Evolutionary conservation across 2,797 vertebrate genomes (phyloP).

Genomic region (Odontamblyopus lacepedii): DNA sequence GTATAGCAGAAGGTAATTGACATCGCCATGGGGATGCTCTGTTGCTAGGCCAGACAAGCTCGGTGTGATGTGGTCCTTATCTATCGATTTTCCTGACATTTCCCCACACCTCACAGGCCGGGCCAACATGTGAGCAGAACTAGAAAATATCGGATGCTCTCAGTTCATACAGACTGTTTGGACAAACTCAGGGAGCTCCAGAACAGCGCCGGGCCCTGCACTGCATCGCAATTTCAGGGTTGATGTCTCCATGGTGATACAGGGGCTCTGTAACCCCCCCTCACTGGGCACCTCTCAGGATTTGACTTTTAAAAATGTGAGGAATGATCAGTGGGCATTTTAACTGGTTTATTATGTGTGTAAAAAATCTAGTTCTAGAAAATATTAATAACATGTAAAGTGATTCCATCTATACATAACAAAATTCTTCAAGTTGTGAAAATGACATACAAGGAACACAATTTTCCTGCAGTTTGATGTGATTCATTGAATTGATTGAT

Average conservation of each 20-base stretch:
- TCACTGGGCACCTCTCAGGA: not conserved
- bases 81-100: constrained; percentile 82
- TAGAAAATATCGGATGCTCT: constrained; percentile 78
- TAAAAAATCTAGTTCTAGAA: too few species aligned
- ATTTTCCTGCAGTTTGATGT: too few species aligned
- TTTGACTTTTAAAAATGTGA: not conserved
- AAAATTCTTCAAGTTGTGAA: not conserved
- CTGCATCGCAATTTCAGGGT: constrained; percentile 66
- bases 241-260: constrained; percentile 64
- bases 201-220: constrained; percentile 49
- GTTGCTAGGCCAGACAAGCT: constrained; percentile 79
- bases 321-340: not conserved
- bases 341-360: not conserved
- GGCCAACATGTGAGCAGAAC: constrained; percentile 72
- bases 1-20: constrained; percentile 79
- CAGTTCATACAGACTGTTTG: constrained; percentile 79
- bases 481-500: not conserved
- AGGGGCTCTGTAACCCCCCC: constrained; percentile 1
- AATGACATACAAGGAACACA: not conserved
- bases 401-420: too few species aligned
- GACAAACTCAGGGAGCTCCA: constrained; percentile 65
- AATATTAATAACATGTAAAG: too few species aligned
- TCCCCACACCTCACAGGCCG: constrained; percentile 80
- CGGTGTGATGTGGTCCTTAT: constrained; percentile 80
- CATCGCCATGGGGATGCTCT: constrained; percentile 79